Percentiles rank a stretch among this genome's conserved stretches.
Evolutionary conservation across 2,888 invertebrate genomes (phyloP).

Genomic region (Gastracanthus pulcherrimus): DNA sequence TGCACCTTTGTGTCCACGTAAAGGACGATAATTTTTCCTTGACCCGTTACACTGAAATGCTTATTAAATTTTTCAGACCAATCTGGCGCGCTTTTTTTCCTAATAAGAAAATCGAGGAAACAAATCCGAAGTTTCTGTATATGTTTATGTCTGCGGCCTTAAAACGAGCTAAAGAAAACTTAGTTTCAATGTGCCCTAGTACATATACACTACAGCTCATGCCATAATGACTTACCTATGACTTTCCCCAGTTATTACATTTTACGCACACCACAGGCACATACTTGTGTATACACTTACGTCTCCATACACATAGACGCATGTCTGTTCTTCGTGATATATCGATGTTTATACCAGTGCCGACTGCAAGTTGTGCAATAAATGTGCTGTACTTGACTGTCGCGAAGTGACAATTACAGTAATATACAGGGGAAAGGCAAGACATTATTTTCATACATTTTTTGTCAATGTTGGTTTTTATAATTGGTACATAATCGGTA

Average conservation of each 20-base stretch:
- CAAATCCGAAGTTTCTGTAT: background rate
- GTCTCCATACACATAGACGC: background rate
- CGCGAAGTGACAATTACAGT: background rate
- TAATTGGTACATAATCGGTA: no score
- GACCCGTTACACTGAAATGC: background rate
- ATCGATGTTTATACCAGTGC: conserved; percentile 35
- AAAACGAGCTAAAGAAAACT: background rate
- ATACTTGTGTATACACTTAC: background rate
- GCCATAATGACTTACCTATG: conserved; percentile 20
- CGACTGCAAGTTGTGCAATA: conserved; percentile 44
- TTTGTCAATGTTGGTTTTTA: no score
- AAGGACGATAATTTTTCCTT: background rate
- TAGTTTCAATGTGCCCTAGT: background rate
- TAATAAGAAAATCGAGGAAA: background rate
- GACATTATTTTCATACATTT: background rate
- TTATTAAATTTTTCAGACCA: background rate
- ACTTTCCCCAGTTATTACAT: conserved; percentile 29
- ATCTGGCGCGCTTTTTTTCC: background rate
- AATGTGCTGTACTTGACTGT: conserved; percentile 45
- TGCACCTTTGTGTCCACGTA: background rate
- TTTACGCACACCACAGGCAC: background rate
- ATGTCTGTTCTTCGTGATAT: background rate
- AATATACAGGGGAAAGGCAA: background rate
- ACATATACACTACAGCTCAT: background rate
- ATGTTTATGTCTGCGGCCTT: background rate